Percentiles rank a stretch among this genome's conserved stretches.
Evolutionary conservation across 2,113 vertebrate genomes (phyloP).

Genomic region (zebrafish (Danio rerio)): DNA sequence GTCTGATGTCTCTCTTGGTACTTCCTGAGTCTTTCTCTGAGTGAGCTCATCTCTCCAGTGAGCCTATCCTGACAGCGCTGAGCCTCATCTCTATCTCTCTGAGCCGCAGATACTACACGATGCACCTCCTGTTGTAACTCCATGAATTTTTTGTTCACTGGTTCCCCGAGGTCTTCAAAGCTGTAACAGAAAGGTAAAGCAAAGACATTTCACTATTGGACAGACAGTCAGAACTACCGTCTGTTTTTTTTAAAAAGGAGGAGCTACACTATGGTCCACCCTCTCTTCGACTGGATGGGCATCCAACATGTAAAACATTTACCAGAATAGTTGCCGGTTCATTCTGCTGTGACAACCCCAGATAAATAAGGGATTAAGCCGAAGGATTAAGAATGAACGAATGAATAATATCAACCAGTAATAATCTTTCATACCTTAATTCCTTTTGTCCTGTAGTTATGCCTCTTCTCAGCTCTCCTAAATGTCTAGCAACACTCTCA

Average conservation of each 20-base stretch:
- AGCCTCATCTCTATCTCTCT: conserved; percentile 75
- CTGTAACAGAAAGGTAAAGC: conserved; percentile 60
- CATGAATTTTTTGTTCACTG: conserved; percentile 76
- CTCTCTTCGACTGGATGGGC: too few relatives aligned
- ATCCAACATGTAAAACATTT: too few relatives aligned
- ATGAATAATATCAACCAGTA: background rate
- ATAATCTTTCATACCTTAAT: conserved; percentile 69
- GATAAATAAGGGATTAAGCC: too few relatives aligned
- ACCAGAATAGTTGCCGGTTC: too few relatives aligned
- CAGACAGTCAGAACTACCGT: too few relatives aligned
- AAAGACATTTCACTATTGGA: background rate
- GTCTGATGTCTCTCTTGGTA: conserved; percentile 74
- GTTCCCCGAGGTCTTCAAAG: conserved; percentile 67
- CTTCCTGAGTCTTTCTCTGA: conserved; percentile 74
- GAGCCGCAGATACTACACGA: conserved; percentile 70
- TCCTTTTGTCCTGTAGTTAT: conserved; percentile 73
- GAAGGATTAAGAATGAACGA: too few relatives aligned
- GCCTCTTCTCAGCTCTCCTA: conserved; percentile 75
- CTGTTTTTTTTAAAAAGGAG: too few relatives aligned
- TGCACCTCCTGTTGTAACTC: conserved; percentile 77
- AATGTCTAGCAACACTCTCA: conserved; percentile 70
- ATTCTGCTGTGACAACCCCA: too few relatives aligned
- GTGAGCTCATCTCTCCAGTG: conserved; percentile 73
- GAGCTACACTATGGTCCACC: too few relatives aligned
- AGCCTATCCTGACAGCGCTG: conserved; percentile 70